Conservation (phyloP, 2,888 invertebrate species). For the Tiliacea aurago region DNA sequence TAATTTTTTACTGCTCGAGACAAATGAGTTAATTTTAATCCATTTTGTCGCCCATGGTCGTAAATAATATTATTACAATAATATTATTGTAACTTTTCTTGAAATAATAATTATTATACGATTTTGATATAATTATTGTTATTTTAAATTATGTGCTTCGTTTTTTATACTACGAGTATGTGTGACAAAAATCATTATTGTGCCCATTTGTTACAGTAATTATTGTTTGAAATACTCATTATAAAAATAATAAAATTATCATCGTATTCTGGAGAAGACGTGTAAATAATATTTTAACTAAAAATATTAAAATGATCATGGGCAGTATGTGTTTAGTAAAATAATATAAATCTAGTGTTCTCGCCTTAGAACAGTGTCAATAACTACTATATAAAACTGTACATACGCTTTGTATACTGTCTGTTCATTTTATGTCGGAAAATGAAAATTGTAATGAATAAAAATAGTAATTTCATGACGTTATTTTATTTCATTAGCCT, state of each 20-base stretch:
- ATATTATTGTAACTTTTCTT: neutral
- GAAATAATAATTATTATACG: no score
- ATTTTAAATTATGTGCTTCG: neutral
- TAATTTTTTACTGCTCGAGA: slow-evolving; percentile 35
- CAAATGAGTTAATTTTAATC: slow-evolving; percentile 21
- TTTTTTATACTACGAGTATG: neutral
- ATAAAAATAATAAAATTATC: neutral
- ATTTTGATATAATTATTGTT: neutral
- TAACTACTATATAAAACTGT: slow-evolving; percentile 75
- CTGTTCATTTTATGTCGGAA: slow-evolving; percentile 72
- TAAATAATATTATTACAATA: no score
- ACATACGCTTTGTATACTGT: slow-evolving; percentile 79
- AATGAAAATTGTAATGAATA: slow-evolving; percentile 71
- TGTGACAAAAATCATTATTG: neutral
- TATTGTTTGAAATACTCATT: slow-evolving; percentile 14
- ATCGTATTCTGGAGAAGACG: slow-evolving; percentile 5
- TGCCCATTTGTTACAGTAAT: neutral
- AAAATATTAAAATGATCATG: slow-evolving; percentile 38
- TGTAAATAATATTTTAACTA: slow-evolving; percentile 50
- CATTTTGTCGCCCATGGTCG: slow-evolving; percentile 19
- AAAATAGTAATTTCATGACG: slow-evolving; percentile 69
- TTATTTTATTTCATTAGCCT: slow-evolving; percentile 41
- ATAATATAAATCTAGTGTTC: slow-evolving; percentile 63
- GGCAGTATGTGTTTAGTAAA: slow-evolving; percentile 48
- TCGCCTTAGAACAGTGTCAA: slow-evolving; percentile 80